Conservation (phyloP, 2,888 invertebrate species). For the Theodoxus fluviatilis region DNA sequence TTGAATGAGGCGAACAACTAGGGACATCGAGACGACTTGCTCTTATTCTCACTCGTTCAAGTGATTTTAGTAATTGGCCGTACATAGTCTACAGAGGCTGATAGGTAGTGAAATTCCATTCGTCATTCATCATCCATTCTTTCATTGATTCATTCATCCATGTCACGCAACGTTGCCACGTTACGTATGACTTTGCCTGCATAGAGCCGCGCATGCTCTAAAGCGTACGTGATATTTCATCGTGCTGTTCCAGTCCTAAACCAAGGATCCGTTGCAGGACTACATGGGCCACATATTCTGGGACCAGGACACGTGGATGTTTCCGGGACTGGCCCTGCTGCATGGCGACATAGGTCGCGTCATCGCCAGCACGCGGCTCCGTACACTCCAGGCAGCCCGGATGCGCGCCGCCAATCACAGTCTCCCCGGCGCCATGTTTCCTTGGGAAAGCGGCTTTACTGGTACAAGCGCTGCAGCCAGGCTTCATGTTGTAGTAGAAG, state of each 20-base stretch:
- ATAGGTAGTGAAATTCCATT: too few relatives aligned
- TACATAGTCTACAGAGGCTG: too few relatives aligned
- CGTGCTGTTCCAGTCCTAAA: neutral
- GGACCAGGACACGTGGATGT: conserved; percentile 66
- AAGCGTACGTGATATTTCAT: neutral
- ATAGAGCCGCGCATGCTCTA: too few relatives aligned
- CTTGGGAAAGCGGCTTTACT: conserved; percentile 63
- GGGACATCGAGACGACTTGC: too few relatives aligned
- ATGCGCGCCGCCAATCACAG: conserved; percentile 47
- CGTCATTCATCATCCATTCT: too few relatives aligned
- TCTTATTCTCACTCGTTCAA: too few relatives aligned
- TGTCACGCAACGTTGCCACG: neutral
- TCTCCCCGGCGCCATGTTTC: conserved; percentile 56
- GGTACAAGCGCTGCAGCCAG: too few relatives aligned
- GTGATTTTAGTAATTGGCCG: too few relatives aligned
- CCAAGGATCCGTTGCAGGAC: conserved; percentile 38
- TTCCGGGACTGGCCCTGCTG: conserved; percentile 55
- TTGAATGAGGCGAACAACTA: too few relatives aligned
- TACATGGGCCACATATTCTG: conserved; percentile 65
- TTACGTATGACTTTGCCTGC: too few relatives aligned
- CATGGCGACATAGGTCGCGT: conserved; percentile 49
- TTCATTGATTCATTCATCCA: too few relatives aligned
- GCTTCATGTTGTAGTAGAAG: too few relatives aligned
- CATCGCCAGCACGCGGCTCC: conserved; percentile 51
- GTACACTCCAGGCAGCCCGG: conserved; percentile 50